Evolutionary conservation across 2,113 vertebrate genomes (phyloP).

Genomic region (Oxyura jamaicensis): DNA sequence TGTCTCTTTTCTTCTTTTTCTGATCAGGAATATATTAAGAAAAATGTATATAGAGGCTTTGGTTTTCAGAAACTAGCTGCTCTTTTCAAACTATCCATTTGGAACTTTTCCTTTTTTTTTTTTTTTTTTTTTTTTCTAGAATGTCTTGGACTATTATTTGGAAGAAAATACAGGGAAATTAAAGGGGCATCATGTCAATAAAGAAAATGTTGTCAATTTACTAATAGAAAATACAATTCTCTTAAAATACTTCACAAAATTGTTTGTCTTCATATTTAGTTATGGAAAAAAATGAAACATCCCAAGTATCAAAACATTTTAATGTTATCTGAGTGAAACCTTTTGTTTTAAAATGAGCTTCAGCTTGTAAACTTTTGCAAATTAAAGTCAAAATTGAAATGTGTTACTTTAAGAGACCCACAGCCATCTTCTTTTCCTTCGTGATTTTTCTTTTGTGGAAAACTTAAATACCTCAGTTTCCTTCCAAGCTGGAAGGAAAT

Average conservation of each 20-base stretch:
- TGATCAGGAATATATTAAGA: neutral
- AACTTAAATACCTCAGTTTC: constrained; percentile 37
- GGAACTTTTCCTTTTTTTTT: neutral
- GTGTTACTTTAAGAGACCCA: neutral
- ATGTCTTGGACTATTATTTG: neutral
- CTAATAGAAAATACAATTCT: neutral
- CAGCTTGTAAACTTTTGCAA: neutral
- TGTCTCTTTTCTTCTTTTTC: neutral
- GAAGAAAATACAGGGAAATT: neutral
- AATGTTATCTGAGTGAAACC: neutral
- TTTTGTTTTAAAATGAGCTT: constrained; percentile 40
- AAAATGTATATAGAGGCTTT: neutral
- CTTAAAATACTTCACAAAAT: neutral
- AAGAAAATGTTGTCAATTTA: neutral
- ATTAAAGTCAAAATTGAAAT: neutral
- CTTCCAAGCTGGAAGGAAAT: constrained; percentile 51
- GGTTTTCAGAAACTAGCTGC: neutral
- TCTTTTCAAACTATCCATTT: neutral
- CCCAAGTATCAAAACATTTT: constrained; percentile 21
- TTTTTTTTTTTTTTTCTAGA: constrained; percentile 24
- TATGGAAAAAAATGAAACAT: neutral
- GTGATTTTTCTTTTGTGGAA: constrained; percentile 50
- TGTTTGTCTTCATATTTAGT: constrained; percentile 6
- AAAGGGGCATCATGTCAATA: neutral
- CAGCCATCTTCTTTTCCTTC: neutral